phyloP scores from a whole-genome alignment of 2,113 vertebrate species.

The Panurus biarmicus region DNA sequence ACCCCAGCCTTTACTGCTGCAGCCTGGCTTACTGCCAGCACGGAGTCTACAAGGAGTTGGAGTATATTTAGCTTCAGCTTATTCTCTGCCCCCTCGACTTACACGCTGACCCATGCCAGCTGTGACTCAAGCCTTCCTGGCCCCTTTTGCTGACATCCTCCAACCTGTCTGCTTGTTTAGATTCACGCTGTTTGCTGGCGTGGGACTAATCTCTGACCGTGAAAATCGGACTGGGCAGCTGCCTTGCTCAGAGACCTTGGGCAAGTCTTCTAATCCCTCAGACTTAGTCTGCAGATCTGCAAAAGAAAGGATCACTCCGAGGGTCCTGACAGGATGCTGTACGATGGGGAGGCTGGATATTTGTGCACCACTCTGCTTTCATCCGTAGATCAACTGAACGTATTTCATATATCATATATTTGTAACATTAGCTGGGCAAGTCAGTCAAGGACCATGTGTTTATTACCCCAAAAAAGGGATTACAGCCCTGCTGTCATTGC shows the following conservation, averaged over 20 bases:
- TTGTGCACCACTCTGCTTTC: neutral
- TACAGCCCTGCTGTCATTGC: neutral
- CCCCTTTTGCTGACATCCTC: neutral
- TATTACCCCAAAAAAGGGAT: neutral
- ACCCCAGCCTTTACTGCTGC: constrained; percentile 5
- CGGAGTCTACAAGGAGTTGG: neutral
- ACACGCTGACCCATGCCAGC: neutral
- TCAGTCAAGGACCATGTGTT: neutral
- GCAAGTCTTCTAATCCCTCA: neutral
- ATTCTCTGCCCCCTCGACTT: neutral
- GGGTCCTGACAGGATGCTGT: neutral
- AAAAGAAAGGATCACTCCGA: neutral
- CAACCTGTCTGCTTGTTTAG: neutral
- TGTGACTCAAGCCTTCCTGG: neutral
- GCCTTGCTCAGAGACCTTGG: neutral
- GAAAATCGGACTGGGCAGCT: neutral
- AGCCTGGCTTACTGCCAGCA: neutral
- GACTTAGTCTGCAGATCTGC: neutral
- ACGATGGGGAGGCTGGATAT: neutral
- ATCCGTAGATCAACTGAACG: neutral
- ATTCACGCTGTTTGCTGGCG: fast-evolving
- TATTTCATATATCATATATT: neutral
- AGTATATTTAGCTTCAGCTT: constrained; percentile 36
- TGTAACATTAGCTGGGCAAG: neutral
- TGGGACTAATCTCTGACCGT: fast-evolving